Evolutionary conservation across 2,113 vertebrate genomes (phyloP), one percentile per base, ranked within the genome.

Genomic region (Chrysochloris asiatica): DNA sequence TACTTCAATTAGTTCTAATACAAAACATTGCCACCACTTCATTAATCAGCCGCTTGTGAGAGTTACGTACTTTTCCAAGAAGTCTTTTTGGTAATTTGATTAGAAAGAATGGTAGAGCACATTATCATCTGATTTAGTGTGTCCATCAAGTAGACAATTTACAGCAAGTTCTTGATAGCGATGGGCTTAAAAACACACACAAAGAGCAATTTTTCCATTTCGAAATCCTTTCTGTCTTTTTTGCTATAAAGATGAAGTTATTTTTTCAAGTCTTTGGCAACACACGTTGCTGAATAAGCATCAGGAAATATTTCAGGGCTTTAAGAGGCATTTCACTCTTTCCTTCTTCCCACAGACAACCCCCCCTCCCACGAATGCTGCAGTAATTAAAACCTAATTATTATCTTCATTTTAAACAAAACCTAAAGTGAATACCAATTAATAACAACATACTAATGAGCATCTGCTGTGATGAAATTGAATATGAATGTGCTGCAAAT

Each of bases 381-480:
- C 97, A 98, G 98, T 98, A 98, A 98, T 98, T 98, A 98, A 98
- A 98, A 98, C 97, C 98, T 98, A 98, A 98, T 98, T 98, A 98
- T 98, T 98, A 98, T 98, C 98, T 98, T 98, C 98, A 98, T 98
- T 98, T 98, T 98, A 98, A 98, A 98, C 98, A 98, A 98, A 98
- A 98, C 98, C 97, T 98, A 98, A 98, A 98, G 97, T 98, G 98
- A 98, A 98, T 98, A 98, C 98, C 98, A 98, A 98, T 98, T 98
- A 98, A 98, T 98, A 98, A 98, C 98, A 98, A 98, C 98, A 98
- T 98, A 98, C 98, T 98, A 98, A 98, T 98, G 98, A 98, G 98
- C 98, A 98, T 98, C 98, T 98, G 98, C 98, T 98, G 98, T 98
- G 98, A 98, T 98, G 97, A 98, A 98, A 98, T 98, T 98, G 98